These are phyloP conservation scores for Ammospiza nelsoni DNA, from an alignment of 2,113 vertebrate genomes.

Conservation along the genomic window DNA sequence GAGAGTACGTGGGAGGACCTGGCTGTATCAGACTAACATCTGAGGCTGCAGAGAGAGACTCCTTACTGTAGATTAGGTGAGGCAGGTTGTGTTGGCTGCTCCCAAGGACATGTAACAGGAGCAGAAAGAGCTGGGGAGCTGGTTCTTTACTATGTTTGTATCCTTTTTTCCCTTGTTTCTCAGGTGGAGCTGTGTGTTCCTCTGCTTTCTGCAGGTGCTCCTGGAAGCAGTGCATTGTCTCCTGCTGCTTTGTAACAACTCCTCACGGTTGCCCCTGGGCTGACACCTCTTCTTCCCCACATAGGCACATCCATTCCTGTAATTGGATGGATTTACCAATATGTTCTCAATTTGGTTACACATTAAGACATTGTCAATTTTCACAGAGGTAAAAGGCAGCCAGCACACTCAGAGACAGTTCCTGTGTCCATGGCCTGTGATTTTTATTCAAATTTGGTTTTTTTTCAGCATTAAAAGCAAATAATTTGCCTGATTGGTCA, in stretches of 20 bases:
- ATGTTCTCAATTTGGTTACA: neutral
- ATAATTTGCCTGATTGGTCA: neutral
- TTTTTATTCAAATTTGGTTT: neutral
- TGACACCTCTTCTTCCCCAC: neutral
- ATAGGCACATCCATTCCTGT: neutral
- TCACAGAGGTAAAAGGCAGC: neutral
- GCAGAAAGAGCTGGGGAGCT: neutral
- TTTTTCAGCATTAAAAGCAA: neutral
- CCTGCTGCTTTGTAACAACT: neutral
- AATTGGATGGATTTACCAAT: neutral
- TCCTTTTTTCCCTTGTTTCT: neutral
- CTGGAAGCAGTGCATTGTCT: neutral
- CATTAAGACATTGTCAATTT: neutral
- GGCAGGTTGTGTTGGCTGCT: neutral
- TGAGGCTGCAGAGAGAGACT: neutral
- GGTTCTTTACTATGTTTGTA: neutral
- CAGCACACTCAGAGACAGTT: neutral
- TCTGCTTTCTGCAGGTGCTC: neutral
- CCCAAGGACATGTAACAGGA: fast-evolving
- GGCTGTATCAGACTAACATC: neutral
- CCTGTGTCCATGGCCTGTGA: neutral
- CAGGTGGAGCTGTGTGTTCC: neutral
- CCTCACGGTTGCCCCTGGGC: neutral
- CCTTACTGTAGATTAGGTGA: neutral
- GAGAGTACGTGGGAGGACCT: neutral